Evolutionary conservation across 2,113 vertebrate species (phyloP).

Genomic region (Lamprotornis superbus): DNA sequence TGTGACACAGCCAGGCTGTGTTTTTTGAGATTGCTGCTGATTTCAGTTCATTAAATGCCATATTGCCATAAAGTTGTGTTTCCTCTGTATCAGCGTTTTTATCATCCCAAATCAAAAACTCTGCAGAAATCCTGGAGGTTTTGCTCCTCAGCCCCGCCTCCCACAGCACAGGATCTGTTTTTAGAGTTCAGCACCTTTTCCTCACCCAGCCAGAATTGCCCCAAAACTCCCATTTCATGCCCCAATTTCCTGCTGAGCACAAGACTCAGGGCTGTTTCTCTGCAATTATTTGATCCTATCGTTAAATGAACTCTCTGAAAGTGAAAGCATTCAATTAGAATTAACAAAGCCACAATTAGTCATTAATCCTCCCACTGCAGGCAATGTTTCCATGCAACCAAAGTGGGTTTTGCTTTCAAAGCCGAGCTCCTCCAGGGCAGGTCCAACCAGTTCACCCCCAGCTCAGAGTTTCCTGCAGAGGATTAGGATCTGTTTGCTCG

Average conservation of each 20-base stretch:
- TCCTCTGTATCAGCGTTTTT: background rate
- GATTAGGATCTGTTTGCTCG: background rate
- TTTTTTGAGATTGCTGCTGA: background rate
- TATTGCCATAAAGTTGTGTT: rapidly evolving
- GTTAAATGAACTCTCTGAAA: background rate
- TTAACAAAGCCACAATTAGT: background rate
- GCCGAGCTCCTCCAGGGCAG: background rate
- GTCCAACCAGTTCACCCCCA: background rate
- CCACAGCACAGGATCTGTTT: background rate
- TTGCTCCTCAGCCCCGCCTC: background rate
- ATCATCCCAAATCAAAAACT: background rate
- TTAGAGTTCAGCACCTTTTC: background rate
- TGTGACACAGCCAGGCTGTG: background rate
- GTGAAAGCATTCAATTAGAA: background rate
- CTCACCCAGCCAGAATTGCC: background rate
- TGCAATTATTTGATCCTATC: background rate
- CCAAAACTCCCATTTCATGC: rapidly evolving
- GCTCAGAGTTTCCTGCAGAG: background rate
- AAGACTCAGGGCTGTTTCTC: background rate
- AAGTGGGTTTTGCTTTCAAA: background rate
- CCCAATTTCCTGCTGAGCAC: background rate
- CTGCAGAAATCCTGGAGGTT: background rate
- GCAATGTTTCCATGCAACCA: background rate
- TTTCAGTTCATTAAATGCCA: background rate
- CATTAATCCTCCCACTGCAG: background rate